phyloP scores from a whole-genome alignment of 2,113 vertebrate genomes.

The Motacilla alba region DNA sequence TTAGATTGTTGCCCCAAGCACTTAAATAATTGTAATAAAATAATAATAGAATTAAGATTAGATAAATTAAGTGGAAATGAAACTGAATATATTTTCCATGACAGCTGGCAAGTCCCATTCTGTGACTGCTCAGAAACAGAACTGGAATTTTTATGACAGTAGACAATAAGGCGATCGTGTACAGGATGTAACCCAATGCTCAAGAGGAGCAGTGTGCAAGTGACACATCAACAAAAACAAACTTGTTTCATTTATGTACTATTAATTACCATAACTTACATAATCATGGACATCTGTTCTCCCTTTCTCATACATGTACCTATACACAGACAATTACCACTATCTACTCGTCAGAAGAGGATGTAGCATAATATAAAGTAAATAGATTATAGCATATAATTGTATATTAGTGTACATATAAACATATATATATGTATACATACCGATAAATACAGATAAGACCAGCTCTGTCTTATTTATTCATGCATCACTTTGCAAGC shows the following conservation, averaged over 20 bases:
- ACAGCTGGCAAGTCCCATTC: conserved; percentile 83
- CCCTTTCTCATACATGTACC: conserved; percentile 26
- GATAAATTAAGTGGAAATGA: conserved; percentile 87
- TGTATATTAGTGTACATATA: neutral
- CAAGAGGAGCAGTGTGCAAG: conserved; percentile 81
- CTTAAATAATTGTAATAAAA: conserved; percentile 84
- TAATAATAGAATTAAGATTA: conserved; percentile 83
- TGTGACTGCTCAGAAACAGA: conserved; percentile 72
- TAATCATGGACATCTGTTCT: conserved; percentile 84
- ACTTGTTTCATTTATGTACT: conserved; percentile 79
- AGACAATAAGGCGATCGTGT: conserved; percentile 83
- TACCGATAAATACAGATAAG: neutral
- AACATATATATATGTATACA: neutral
- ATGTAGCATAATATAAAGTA: neutral
- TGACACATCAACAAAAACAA: conserved; percentile 88
- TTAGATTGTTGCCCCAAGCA: conserved; percentile 82
- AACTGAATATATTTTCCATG: conserved; percentile 81
- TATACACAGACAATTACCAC: conserved; percentile 20
- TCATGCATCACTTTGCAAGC: neutral
- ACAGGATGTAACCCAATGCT: conserved; percentile 79
- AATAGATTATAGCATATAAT: neutral
- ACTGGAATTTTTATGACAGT: conserved; percentile 77
- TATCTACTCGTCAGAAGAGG: neutral
- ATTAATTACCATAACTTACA: conserved; percentile 81
- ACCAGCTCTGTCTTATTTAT: neutral